These are phyloP conservation scores for Aphelocoma coerulescens DNA, from an alignment of 2,113 vertebrate species.

Conservation along the genomic window DNA sequence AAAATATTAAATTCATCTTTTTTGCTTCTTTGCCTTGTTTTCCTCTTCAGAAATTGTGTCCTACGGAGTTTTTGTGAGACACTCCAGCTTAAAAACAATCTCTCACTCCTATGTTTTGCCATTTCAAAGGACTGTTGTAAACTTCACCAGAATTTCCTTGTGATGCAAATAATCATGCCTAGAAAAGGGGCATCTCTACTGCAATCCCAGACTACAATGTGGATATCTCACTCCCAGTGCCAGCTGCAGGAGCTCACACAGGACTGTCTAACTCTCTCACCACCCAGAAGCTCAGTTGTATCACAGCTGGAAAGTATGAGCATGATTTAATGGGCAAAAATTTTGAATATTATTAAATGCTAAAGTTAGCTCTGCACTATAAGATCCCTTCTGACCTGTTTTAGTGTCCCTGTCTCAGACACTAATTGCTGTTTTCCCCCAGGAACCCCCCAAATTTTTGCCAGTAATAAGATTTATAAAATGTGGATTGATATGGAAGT, in stretches of 20 bases:
- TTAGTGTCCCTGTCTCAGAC: background rate
- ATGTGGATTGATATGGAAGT: background rate
- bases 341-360: background rate
- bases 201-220: background rate
- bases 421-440: background rate
- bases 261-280: background rate
- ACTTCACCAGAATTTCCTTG: background rate
- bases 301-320: background rate
- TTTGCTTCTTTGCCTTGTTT: background rate
- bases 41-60: background rate
- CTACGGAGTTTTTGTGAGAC: background rate
- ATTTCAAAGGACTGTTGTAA: background rate
- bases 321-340: background rate
- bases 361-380: background rate
- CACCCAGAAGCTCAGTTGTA: background rate
- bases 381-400: background rate
- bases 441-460: background rate
- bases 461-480: background rate
- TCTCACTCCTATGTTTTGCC: background rate
- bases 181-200: background rate
- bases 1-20: background rate
- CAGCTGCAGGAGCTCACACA: background rate
- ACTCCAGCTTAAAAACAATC: background rate
- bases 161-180: background rate
- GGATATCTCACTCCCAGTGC: background rate